Conservation (phyloP, 2,888 invertebrate species). For the Oligia latruncula region DNA sequence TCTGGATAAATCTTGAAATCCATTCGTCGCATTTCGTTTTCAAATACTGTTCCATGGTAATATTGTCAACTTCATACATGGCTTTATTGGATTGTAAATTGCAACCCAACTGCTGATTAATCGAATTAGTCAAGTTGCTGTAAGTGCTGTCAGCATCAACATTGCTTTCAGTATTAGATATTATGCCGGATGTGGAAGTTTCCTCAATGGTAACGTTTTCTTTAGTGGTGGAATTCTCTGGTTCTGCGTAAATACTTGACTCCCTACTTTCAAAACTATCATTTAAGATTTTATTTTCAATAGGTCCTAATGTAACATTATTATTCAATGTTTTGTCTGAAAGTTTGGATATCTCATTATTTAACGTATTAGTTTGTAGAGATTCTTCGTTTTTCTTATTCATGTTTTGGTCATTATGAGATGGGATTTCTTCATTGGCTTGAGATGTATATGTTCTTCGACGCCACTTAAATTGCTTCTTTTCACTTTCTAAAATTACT, state of each 20-base stretch:
- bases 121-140: slow-evolving; percentile 10
- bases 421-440: slow-evolving; percentile 7
- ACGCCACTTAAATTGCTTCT: slow-evolving; percentile 74
- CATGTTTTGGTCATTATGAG: slow-evolving; percentile 38
- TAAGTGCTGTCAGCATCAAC: slow-evolving; percentile 62
- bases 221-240: slow-evolving; percentile 25
- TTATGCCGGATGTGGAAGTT: slow-evolving; percentile 73
- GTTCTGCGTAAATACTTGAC: slow-evolving; percentile 45
- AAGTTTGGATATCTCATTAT: slow-evolving; percentile 5
- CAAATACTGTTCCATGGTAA: slow-evolving; percentile 77
- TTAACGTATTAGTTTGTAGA: slow-evolving; percentile 4
- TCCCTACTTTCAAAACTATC: slow-evolving; percentile 58
- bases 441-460: slow-evolving; percentile 60
- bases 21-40: slow-evolving; percentile 80
- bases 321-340: slow-evolving; percentile 8
- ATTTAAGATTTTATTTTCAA: slow-evolving; percentile 22
- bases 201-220: slow-evolving; percentile 68
- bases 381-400: slow-evolving; percentile 13
- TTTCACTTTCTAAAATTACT: slow-evolving; percentile 47
- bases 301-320: neutral
- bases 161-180: slow-evolving; percentile 72
- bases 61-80: slow-evolving; percentile 76
- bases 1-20: slow-evolving; percentile 82
- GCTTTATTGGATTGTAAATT: slow-evolving; percentile 37
- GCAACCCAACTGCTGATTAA: slow-evolving; percentile 6